Evolutionary conservation across 2,797 vertebrate species (phyloP), one percentile per base, ranked within the genome.

Genomic region (Sebastes vulpes): DNA sequence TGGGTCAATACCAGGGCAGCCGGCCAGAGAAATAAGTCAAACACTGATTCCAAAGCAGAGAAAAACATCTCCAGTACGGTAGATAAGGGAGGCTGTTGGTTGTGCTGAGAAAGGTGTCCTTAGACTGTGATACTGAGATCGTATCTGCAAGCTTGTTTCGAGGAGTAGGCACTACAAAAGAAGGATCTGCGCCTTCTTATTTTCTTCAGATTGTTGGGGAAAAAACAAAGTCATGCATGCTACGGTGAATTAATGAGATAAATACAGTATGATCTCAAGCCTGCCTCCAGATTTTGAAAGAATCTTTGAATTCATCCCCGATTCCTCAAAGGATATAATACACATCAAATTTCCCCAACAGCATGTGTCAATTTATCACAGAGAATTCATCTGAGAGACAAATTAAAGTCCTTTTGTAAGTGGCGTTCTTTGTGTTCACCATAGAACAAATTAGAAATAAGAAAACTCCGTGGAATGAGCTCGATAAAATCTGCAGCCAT

Each of bases 1-100:
- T 6, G 60, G 75, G 78, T 72, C 83, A 68, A 63, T 21, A 68
- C 23, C 29, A 42, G 65, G 35, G 59, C 79, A 57, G 28, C 4
- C 71, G 67, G 68, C 64, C 23, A 21, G 59, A 61, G 68, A 67
- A 23, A 25, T 4, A 58, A 53, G 54, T 59, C 38, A 38, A 1
- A 38, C 7, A 1, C 50, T 57, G 21, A 72, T 18, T 28, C 21
- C 56, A 10, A 26, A 66, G 72, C 46, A 52, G 14, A 76, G 32
- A 50, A 4, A 74, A 6, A 23, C 46, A 38, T 32, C 57, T 79
- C 10, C 20, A 10, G 28, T 18, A 9, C 3, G 2, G 28, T 48
- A 54, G 54, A 25, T 42, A 50, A 50, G 21, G 18, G 38, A 52
- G 16, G 20, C 20, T 69, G 26, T 8, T 28, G 6, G 38, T 53